phyloP scores from a whole-genome alignment of 2,888 invertebrate genomes.

The Clitarchus hookeri region DNA sequence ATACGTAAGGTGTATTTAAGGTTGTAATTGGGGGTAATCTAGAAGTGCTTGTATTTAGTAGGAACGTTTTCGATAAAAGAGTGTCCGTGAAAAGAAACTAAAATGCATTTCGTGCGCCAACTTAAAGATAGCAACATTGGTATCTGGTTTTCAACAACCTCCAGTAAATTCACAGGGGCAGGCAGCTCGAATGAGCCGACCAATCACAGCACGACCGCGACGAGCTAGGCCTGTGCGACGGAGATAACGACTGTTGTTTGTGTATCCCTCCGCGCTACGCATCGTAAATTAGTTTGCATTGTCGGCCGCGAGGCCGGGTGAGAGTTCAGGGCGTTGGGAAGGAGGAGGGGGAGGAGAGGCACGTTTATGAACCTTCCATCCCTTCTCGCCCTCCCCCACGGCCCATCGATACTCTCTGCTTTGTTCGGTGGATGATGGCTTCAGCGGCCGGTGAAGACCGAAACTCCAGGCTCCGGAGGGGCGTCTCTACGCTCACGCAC shows the following conservation, averaged over 20 bases:
- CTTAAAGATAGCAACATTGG: too few species aligned
- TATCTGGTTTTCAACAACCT: too few species aligned
- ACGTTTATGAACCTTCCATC: not conserved
- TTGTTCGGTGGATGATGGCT: conserved; percentile 1
- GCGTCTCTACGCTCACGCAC: not conserved
- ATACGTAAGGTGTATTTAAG: too few species aligned
- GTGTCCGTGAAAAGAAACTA: too few species aligned
- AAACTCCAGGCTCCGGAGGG: not conserved
- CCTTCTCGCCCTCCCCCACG: not conserved
- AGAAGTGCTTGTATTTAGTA: too few species aligned
- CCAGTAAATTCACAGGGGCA: too few species aligned
- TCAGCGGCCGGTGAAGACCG: not conserved
- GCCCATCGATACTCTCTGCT: not conserved
- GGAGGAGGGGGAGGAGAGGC: not conserved
- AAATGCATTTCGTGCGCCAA: too few species aligned
- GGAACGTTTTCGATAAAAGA: too few species aligned
- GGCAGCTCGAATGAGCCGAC: not conserved
- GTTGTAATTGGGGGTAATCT: too few species aligned
- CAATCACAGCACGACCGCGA: not conserved
- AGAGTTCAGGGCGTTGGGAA: not conserved
- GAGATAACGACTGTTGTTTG: not conserved
- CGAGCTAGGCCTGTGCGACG: not conserved
- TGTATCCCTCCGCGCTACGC: not conserved
- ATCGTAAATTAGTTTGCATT: conserved; percentile 14
- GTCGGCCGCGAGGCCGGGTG: not conserved